Base-by-base conservation (phyloP, 2,113 vertebrate species). In the cattle (Bos taurus) region DNA sequence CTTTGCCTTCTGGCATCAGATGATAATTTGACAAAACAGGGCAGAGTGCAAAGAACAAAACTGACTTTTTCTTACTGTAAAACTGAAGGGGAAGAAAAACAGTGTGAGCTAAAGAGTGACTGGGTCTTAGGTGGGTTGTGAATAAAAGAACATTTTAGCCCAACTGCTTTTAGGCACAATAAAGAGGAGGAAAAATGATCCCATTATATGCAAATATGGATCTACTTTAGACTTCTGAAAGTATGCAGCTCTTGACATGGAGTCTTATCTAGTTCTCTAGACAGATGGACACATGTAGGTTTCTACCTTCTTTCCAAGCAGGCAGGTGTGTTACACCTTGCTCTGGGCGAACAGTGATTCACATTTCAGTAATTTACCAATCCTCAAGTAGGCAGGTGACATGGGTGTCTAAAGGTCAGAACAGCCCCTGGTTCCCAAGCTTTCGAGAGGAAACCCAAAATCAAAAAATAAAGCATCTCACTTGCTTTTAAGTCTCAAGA, bases 1-100 rank as follows among this genome's bases (percentile, higher is more conserved):
- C 14, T 62, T 85, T 77, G 48, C 88, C 36, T 43, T 71, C 7
- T 15, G 0, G 57, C 67, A 25, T 64, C 48, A 96, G 6, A 89
- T 83, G 83, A 52, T 96, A 93, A 97, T 95, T 96, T 91, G 46
- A 36, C 46, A n/a, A 81, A 91, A 71, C 71, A 59, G 59, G 30
- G 25, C 23, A 56, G 14, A 50, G 59, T 60, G 14, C 43, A 54
- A 82, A 50, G 52, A 57, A n/a, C 5, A 5, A 36, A 50, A 67
- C 54, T 77, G 56, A 52, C 33, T 23, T 78, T 64, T 88, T 52
- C 82, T 71, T 77, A 40, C 15, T 59, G 33, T 88, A 56, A 56
- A 86, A 56, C 46, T 56, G 67, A 26, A 91, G 81, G 90, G n/a
- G 25, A 40, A 90, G 17, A 80, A 59, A 48, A 54, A 52, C 50